Conservation (phyloP, 2,113 vertebrate genomes). For the Otis tarda region DNA sequence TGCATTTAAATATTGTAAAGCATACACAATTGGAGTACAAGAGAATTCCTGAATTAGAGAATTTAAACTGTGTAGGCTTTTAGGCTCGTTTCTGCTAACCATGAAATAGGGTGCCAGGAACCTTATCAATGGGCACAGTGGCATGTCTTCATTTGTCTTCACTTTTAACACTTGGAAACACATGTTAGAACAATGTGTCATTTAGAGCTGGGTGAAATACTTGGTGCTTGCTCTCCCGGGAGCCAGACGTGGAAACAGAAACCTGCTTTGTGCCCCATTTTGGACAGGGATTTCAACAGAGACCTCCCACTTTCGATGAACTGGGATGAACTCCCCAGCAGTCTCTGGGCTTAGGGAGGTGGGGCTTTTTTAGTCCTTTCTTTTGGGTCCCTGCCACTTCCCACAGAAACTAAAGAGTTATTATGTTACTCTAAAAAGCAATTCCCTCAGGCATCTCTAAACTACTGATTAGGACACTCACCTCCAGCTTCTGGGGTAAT, state of each 20-base stretch:
- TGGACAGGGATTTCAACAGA: not conserved
- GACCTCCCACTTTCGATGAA: not conserved
- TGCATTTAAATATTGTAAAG: constrained; percentile 7
- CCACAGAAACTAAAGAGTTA: not conserved
- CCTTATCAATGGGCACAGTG: not conserved
- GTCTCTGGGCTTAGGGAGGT: fast-evolving
- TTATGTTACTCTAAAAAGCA: not conserved
- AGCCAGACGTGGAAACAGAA: not conserved
- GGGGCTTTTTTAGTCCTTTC: not conserved
- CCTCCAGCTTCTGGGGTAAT: not conserved
- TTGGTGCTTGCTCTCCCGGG: fast-evolving
- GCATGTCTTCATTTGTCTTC: not conserved
- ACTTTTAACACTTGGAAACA: constrained; percentile 22
- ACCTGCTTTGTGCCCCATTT: not conserved
- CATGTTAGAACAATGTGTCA: not conserved
- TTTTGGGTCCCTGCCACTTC: not conserved
- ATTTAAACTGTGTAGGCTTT: not conserved
- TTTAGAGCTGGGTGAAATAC: constrained; percentile 1
- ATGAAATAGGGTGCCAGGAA: not conserved
- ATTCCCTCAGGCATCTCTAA: not conserved
- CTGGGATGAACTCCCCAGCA: not conserved
- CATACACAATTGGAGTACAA: not conserved
- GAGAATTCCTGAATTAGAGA: not conserved
- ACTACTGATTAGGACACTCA: not conserved
- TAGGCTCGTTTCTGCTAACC: not conserved